Base-by-base conservation (phyloP, 92 coral and sea anemone genomes). In the Actinostola sp. region DNA sequence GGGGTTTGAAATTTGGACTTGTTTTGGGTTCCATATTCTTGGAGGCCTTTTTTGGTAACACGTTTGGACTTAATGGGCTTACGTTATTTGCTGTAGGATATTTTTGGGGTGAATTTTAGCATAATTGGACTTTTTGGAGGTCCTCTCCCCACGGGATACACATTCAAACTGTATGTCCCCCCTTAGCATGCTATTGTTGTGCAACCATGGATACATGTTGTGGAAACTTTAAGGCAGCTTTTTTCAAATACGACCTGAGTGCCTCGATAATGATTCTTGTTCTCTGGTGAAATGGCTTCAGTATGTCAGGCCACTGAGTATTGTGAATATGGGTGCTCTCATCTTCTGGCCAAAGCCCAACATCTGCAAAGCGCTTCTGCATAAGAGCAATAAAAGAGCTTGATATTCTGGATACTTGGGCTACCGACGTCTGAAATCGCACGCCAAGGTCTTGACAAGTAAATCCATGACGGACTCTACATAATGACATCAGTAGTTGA, bases 391-490 rank as follows among this genome's bases (percentile, higher is more conserved):
- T 43, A 24, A 60, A 67, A 6, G 87, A 53, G 26, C 19, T 73
- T 21, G 67, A 66, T 29, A 75, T 81, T 27, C 79, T 57, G 23
- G 84, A 70, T 2, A 79, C 53, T 46, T 71, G 79, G 1, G 64
- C 31, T 13, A n/a, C 52, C 0, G 73, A 71, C n/a, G 36, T 58
- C 25, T 69, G 52, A 70, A 48, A 80, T 28, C 85, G 27, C 2
- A 45, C 70, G 0, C 72, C 79, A 8, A 80, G 60, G 28, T 73
- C 86, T 14, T 53, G 64, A 3, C 35, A 50, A 19, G 71, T 51
- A 19, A 81, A 46, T 27, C 75, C 72, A 44, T 51, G 56, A 13
- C 79, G 55, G 2, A 81, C 17, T 35, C 86, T 38, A 23, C 74
- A 63, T 11, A 81, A 19, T 0, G 74, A 80, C 46, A 81, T 42